Conservation (phyloP, 1,140 invertebrate genomes). For the Pygmarrhopalites habei region DNA sequence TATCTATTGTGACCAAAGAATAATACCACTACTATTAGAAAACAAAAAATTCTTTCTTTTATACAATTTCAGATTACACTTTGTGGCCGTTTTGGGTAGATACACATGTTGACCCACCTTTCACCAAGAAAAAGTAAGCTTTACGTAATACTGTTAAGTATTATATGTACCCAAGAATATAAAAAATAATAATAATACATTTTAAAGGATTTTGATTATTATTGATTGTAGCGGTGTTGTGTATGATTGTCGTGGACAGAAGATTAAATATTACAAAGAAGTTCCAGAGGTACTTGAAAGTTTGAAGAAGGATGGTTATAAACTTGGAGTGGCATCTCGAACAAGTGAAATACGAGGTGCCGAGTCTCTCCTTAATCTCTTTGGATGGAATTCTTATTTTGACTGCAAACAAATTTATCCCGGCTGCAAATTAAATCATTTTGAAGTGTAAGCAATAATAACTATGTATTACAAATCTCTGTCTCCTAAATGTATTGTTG, state of each 20-base stretch:
- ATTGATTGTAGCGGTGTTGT: slow-evolving; percentile 41
- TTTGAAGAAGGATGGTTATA: slow-evolving; percentile 51
- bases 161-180: no score
- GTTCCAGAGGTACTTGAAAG: slow-evolving; percentile 55
- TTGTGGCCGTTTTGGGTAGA: slow-evolving; percentile 72
- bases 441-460: slow-evolving; percentile 52
- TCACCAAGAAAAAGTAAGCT: slow-evolving; percentile 45
- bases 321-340: slow-evolving; percentile 58
- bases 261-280: slow-evolving; percentile 54
- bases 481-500: background rate
- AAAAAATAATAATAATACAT: no score
- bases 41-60: background rate
- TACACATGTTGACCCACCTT: slow-evolving; percentile 60
- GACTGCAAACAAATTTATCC: slow-evolving; percentile 67
- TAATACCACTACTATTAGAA: background rate
- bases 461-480: slow-evolving; percentile 21
- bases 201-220: no score
- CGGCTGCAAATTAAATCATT: slow-evolving; percentile 61
- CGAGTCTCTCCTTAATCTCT: slow-evolving; percentile 57
- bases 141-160: no score
- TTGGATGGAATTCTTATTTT: slow-evolving; percentile 64
- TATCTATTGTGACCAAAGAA: background rate
- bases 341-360: slow-evolving; percentile 60
- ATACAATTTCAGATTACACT: slow-evolving; percentile 63
- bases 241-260: slow-evolving; percentile 47